A percentile compares a stretch with the other conserved stretches of the same genome.
phyloP scores from a whole-genome alignment of 2,113 vertebrate genomes.

The Cephalopholis sonnerati region DNA sequence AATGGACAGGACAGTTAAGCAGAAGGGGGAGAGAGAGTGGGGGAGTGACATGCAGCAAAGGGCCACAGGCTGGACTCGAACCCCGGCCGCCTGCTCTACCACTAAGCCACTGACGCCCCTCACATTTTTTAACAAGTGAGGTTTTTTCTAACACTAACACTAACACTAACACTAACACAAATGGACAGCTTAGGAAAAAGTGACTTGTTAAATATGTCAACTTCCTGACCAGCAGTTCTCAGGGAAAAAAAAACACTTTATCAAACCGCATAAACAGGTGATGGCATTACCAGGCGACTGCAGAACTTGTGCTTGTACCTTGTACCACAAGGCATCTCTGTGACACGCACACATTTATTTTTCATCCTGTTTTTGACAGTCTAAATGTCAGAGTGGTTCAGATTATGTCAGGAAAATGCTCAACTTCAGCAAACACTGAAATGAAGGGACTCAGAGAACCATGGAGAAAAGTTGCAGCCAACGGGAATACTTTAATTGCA shows the following conservation, averaged over 20 bases:
- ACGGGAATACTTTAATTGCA: too few relatives aligned
- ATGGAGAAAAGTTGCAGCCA: too few relatives aligned
- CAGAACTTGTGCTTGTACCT: neutral
- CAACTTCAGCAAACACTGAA: too few relatives aligned
- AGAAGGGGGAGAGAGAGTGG: too few relatives aligned
- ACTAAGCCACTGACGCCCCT: too few relatives aligned
- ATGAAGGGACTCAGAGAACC: too few relatives aligned
- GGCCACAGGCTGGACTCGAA: too few relatives aligned
- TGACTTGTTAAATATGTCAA: neutral
- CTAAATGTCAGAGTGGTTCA: constrained; percentile 38
- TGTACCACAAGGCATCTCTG: neutral
- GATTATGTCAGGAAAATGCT: neutral
- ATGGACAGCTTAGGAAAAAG: neutral
- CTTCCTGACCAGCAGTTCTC: constrained; percentile 23
- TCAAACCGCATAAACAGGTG: constrained; percentile 46
- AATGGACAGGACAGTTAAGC: too few relatives aligned
- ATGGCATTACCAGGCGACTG: neutral
- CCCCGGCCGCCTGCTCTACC: too few relatives aligned
- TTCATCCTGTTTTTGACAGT: constrained; percentile 37
- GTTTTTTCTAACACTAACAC: neutral
- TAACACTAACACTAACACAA: too few relatives aligned
- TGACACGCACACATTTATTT: neutral
- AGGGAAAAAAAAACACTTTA: constrained; percentile 45
- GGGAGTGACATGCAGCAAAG: too few relatives aligned
- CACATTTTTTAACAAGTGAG: neutral